Base-by-base conservation (phyloP, 2,113 vertebrate genomes). In the Enhydra lutris region DNA sequence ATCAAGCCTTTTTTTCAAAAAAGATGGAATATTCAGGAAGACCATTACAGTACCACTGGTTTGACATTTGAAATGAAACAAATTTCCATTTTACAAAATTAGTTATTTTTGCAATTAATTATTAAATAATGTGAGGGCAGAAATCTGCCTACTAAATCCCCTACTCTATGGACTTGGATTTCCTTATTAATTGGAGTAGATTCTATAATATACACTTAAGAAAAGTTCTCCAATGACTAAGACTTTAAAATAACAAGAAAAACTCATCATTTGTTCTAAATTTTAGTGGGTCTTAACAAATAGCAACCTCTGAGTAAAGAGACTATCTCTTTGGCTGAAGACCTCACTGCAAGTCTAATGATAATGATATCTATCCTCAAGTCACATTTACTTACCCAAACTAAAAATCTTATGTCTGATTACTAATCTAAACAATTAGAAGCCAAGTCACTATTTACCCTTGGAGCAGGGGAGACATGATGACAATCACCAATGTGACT, bases 61-160 rank as follows among this genome's bases (percentile, higher is more conserved):
- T 81, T 76, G n/a, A 92, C 84, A 34, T 86, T 79, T n/a, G 39
- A 69, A 92, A 94, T 93, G 39, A 83, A 91, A 79, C 86, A 83
- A 82, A n/a, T 11, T 85, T 83, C 4, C 45, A 42, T 47, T 67
- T 83, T 84, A 52, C 34, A 17, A 21, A 93, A 61, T 76, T 95
- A 93, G 55, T 69, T 95, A 67, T 80, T 94, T 45, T 61, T 39
- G 1, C 5, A 89, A 76, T 80, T 84, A 80, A 69, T 91, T 71
- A 36, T 63, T 86, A 71, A 97, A 57, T 61, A 96, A 69, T 20
- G 12, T 47, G 63, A 31, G 83, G 7, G 0, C 20, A 91, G 14
- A 96, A 29, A 81, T 95, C 17, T 96, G 17, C 17, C 26, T 85
- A 71, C 29, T 78, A 88, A 89, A 57, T 85, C 10, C 73, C 42